Evolutionary conservation across 2,888 invertebrate genomes (phyloP).

Genomic region (Agapostemon virescens): DNA sequence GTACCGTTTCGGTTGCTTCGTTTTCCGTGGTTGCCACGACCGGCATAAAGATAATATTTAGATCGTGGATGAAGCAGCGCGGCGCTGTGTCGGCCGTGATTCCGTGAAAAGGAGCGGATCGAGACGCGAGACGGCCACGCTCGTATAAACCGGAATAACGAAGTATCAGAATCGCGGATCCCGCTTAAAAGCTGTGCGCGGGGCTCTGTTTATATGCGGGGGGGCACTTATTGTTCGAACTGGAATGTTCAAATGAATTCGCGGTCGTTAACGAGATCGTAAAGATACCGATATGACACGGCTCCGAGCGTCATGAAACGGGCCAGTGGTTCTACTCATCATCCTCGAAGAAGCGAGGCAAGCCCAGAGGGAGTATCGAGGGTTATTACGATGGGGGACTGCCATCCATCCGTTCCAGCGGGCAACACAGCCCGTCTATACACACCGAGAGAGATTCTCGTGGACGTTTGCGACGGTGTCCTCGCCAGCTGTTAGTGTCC

Average conservation of each 20-base stretch:
- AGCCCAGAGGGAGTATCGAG: constrained; percentile 53
- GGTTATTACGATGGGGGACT: constrained; percentile 46
- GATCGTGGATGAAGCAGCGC: neutral
- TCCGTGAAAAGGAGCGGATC: neutral
- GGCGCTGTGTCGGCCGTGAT: neutral
- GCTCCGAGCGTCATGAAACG: constrained; percentile 35
- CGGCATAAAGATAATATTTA: neutral
- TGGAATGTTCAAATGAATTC: constrained; percentile 17
- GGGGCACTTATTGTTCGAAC: constrained; percentile 14
- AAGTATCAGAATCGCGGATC: neutral
- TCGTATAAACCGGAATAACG: constrained; percentile 46
- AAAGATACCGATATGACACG: constrained; percentile 38
- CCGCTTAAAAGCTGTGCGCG: neutral
- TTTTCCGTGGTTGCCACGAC: neutral
- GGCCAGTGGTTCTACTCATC: constrained; percentile 46
- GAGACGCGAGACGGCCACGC: constrained; percentile 9
- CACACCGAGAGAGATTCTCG: constrained; percentile 45
- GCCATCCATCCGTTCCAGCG: constrained; percentile 23
- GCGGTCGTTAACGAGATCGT: constrained; percentile 43
- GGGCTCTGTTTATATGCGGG: neutral
- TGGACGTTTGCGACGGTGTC: neutral
- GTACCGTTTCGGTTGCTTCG: neutral
- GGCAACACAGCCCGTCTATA: constrained; percentile 30
- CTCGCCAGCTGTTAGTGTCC: neutral
- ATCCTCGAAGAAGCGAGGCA: constrained; percentile 40